Evolutionary conservation across 2,113 vertebrate species (phyloP).

Genomic region (Perca schrenkii): DNA sequence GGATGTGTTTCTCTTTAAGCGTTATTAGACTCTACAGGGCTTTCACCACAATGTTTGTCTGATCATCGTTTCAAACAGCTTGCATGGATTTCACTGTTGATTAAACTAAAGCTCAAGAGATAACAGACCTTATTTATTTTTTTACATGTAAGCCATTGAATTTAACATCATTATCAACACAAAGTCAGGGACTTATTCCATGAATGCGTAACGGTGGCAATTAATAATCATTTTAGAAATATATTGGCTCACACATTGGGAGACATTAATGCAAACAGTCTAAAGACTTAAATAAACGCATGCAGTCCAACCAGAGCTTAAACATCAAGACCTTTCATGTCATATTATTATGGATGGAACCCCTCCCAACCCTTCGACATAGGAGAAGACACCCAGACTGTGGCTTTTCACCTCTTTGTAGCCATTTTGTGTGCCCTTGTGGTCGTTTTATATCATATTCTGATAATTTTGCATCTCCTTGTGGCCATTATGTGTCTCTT

Average conservation of each 20-base stretch:
- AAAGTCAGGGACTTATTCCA: background rate
- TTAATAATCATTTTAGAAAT: background rate
- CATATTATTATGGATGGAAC: background rate
- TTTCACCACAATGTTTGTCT: background rate
- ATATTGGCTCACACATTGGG: background rate
- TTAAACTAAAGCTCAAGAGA: conserved; percentile 1
- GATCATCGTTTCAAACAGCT: background rate
- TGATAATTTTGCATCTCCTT: too few species aligned
- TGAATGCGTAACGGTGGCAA: too few species aligned
- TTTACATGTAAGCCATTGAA: too few species aligned
- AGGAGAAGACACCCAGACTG: background rate
- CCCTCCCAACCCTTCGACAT: background rate
- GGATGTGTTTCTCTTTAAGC: background rate
- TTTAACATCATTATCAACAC: background rate
- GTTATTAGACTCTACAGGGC: background rate
- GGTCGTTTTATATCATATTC: too few species aligned
- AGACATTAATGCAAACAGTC: background rate
- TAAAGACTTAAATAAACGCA: background rate
- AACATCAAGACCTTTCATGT: background rate
- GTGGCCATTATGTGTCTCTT: background rate
- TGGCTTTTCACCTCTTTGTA: background rate
- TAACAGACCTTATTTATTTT: background rate
- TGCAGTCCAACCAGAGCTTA: background rate
- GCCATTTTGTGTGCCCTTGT: background rate
- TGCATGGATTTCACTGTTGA: background rate